Evolutionary conservation across 1,140 invertebrate species (phyloP), one percentile per base, ranked within the genome.

Genomic region (Drosophila ohnishii): DNA sequence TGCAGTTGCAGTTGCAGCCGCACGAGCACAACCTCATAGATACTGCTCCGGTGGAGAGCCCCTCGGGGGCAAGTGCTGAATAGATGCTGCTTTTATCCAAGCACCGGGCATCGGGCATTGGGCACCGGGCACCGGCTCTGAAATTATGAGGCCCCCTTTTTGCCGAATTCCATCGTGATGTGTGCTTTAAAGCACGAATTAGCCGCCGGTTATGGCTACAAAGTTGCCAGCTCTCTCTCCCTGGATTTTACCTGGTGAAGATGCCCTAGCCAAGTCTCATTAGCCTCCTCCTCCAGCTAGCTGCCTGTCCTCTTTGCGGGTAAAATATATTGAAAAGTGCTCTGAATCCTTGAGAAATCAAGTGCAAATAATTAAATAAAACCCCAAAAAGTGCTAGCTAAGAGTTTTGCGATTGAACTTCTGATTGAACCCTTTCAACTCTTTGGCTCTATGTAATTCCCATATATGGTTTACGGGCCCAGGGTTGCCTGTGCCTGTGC

Each of bases 141-240:
- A 70, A 84, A 85, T 84, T 84, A 85, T 84, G 77, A 84, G 61
- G 61, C 50, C 74, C 66, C 44, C 39, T 19, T 37, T 61, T 50
- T 74, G 65, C 62, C 77, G 45, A 80, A 77, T 69, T 76, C 55
- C 62, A 79, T 86, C 83, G 83, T 86, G 83, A 87, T 86, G 72
- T 83, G 75, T 77, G 58, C 83, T 87, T 87, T 77, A 87, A 83
- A 73, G 66, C 79, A 86, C 72, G 75, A 86, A 87, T 83, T 86
- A 51, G 67, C 75, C 79, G 53, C 40, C 45, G 69, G 78, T 47
- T 61, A 53, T 37, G 56, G 50, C 39, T 25, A 76, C 73, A 76
- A 73, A 30, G 69, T 62, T 58, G 25, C 59, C 59, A 19, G 56
- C 32, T 14, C 53, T 40, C 28, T 51, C 50, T 11, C 5, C 25